A percentile compares a stretch with the other conserved stretches of the same genome.
phyloP scores from a whole-genome alignment of 2,888 invertebrate species.

The Phaonia tiefii region DNA sequence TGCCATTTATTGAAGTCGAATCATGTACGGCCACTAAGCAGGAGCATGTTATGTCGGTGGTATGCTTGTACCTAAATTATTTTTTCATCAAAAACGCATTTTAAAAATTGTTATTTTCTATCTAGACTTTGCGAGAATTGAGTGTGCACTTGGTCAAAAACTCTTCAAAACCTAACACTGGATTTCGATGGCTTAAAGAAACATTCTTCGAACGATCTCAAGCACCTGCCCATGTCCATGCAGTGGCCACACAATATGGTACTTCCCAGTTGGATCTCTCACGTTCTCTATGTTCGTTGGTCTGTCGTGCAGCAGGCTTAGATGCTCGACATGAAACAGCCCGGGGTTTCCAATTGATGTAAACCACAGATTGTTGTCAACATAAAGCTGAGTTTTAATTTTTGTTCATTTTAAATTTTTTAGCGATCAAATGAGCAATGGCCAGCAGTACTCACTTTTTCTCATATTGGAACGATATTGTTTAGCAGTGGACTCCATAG shows the following conservation, averaged over 20 bases:
- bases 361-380: constrained; percentile 73
- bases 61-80: constrained; percentile 79
- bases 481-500: constrained; percentile 88
- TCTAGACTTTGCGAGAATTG: constrained; percentile 91
- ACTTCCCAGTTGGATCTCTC: constrained; percentile 91
- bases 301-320: constrained; percentile 86
- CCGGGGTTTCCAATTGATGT: constrained; percentile 91
- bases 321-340: constrained; percentile 86
- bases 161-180: constrained; percentile 81
- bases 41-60: constrained; percentile 93
- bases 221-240: constrained; percentile 88
- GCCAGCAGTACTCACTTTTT: constrained; percentile 87
- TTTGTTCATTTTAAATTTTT: constrained; percentile 14
- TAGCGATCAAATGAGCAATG: constrained; percentile 88
- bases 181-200: constrained; percentile 80
- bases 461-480: constrained; percentile 91
- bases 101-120: neutral
- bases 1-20: constrained; percentile 91
- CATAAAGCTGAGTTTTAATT: neutral
- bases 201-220: constrained; percentile 81
- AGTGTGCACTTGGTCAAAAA: constrained; percentile 91
- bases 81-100: neutral
- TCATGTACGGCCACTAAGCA: constrained; percentile 93
- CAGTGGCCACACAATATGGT: constrained; percentile 90
- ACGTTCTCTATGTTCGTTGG: constrained; percentile 87